Percentiles rank a stretch among this genome's conserved stretches.
Evolutionary conservation across 30 jellyfish, hydroid and myxozoan genomes (phyloP).

Genomic region (Mastigias papua): DNA sequence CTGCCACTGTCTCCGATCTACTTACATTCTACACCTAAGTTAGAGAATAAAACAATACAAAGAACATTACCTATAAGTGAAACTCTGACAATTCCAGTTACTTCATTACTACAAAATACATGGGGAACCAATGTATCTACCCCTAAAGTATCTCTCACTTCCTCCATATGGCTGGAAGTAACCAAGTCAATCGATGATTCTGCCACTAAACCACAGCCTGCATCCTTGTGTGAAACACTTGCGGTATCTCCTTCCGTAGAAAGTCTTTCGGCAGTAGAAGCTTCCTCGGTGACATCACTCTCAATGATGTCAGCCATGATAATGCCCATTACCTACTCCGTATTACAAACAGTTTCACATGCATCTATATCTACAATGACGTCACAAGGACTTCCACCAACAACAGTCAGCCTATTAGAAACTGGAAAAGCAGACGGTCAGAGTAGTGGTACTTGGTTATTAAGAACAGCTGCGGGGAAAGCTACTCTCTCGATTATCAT

Average conservation of each 20-base stretch:
- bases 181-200: too few relatives aligned
- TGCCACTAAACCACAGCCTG: neutral
- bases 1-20: neutral
- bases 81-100: too few relatives aligned
- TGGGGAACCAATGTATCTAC: too few relatives aligned
- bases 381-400: neutral
- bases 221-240: neutral
- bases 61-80: too few relatives aligned
- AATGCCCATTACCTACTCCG: too few relatives aligned
- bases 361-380: neutral
- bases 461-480: conserved; percentile 10
- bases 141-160: too few relatives aligned
- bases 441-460: neutral
- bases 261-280: neutral
- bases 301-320: neutral
- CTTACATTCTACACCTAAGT: neutral
- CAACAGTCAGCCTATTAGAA: neutral
- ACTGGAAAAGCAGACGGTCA: neutral
- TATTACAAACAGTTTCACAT: neutral
- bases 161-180: too few relatives aligned
- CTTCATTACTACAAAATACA: too few relatives aligned
- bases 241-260: neutral
- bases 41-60: too few relatives aligned
- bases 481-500: neutral
- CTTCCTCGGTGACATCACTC: neutral